A percentile compares a stretch with the other conserved stretches of the same genome.
Evolutionary conservation across 1,140 invertebrate genomes (phyloP).

Genomic region (Globodera rostochiensis): DNA sequence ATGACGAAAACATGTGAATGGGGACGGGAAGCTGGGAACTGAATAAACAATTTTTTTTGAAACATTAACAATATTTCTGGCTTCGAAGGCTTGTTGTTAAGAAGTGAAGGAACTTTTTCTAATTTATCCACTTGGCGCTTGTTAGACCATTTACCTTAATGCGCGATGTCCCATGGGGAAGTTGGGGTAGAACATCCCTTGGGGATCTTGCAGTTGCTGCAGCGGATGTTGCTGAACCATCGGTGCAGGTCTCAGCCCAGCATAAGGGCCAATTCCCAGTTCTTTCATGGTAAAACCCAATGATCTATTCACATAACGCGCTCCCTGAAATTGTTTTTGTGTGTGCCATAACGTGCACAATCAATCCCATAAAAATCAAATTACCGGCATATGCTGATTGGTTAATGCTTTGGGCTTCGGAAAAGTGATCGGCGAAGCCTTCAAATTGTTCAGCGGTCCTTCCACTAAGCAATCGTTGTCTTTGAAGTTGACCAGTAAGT

Average conservation of each 20-base stretch:
- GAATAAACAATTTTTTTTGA: neutral
- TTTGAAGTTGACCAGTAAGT: constrained; percentile 94
- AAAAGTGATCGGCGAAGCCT: constrained; percentile 93
- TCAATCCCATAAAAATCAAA: constrained; percentile 13
- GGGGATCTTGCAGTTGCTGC: constrained; percentile 47
- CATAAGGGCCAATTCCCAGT: constrained; percentile 33
- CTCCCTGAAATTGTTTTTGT: constrained; percentile 34
- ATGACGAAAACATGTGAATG: constrained; percentile 51
- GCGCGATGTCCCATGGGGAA: constrained; percentile 24
- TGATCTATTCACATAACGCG: constrained; percentile 46
- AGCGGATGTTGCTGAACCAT: constrained; percentile 25
- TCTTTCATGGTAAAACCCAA: constrained; percentile 49
- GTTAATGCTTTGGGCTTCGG: constrained; percentile 93
- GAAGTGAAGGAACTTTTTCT: too few relatives aligned
- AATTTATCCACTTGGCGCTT: neutral
- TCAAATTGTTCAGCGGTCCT: constrained; percentile 93
- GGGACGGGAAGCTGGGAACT: constrained; percentile 44
- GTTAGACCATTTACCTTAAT: neutral
- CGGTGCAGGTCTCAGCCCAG: constrained; percentile 24
- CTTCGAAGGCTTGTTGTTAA: too few relatives aligned
- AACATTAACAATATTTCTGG: neutral
- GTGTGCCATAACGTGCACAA: constrained; percentile 11
- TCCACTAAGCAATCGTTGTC: constrained; percentile 96
- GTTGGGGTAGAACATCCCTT: constrained; percentile 45
- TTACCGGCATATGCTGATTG: constrained; percentile 84